Conservation (phyloP, 2,797 vertebrate genomes). For the Acanthurus lineatus region DNA sequence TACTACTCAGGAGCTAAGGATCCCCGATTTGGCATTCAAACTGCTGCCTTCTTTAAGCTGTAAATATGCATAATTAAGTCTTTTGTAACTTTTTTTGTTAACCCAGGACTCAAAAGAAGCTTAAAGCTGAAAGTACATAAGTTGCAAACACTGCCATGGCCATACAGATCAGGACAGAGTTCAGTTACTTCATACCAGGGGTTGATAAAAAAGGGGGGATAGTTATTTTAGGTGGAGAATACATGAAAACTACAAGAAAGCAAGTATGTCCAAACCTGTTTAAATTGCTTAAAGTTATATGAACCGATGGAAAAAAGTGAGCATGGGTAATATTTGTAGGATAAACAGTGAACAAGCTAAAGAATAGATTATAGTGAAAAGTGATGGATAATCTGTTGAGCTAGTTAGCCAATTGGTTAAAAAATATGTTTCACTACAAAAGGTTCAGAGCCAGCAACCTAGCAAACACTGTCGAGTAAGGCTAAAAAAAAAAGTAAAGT, state of each 20-base stretch:
- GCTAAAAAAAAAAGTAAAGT: background rate
- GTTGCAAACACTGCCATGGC: background rate
- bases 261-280: too few relatives aligned
- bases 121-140: background rate
- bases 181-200: background rate
- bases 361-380: background rate
- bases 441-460: background rate
- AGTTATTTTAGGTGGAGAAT: too few relatives aligned
- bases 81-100: background rate
- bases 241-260: too few relatives aligned
- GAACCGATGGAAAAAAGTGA: too few relatives aligned
- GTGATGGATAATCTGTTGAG: background rate
- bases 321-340: too few relatives aligned
- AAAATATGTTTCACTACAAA: background rate
- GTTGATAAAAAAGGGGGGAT: too few relatives aligned
- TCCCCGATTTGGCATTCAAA: conserved; percentile 10
- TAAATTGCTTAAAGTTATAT: too few relatives aligned
- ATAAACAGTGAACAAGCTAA: too few relatives aligned
- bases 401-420: background rate
- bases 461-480: background rate
- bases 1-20: background rate
- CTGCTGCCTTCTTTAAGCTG: background rate
- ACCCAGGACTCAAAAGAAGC: background rate
- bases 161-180: too few relatives aligned
- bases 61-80: background rate